Evolutionary conservation across 53 echinoderm and acorn worm genomes (phyloP).

Genomic region (Mesocentrotus franciscanus): DNA sequence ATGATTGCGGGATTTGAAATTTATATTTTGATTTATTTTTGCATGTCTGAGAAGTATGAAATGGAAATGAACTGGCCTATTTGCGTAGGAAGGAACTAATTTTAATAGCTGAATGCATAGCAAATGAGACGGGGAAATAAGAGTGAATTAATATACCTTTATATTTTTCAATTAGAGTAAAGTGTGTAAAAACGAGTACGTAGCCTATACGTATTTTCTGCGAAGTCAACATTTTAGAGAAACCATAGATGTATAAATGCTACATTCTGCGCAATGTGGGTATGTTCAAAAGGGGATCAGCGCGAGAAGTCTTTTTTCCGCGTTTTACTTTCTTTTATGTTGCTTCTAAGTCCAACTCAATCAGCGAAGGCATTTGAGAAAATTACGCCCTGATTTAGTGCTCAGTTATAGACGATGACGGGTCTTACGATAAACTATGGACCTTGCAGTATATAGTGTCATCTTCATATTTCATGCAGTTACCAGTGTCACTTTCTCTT

Average conservation of each 20-base stretch:
- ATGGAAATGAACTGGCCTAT: too few relatives aligned
- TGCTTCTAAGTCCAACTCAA: background rate
- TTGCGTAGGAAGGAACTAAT: too few relatives aligned
- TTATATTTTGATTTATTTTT: background rate
- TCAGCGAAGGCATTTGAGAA: background rate
- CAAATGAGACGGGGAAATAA: too few relatives aligned
- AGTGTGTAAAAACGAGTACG: background rate
- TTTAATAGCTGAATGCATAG: too few relatives aligned
- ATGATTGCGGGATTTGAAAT: background rate
- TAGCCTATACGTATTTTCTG: background rate
- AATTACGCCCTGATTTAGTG: background rate
- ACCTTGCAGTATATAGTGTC: background rate
- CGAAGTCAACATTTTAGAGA: background rate
- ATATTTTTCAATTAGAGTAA: background rate
- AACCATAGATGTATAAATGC: background rate
- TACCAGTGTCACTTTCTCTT: conserved; percentile 8
- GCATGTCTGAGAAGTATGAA: too few relatives aligned
- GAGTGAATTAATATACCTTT: too few relatives aligned
- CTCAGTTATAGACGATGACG: background rate
- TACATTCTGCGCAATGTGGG: background rate
- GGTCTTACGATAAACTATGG: background rate
- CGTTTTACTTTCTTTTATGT: background rate
- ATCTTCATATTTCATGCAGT: conserved; percentile 3
- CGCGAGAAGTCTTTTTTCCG: background rate
- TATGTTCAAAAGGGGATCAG: background rate